Evolutionary conservation across 2,888 invertebrate genomes (phyloP), one percentile per base, ranked within the genome.

Genomic region (Lampropteryx suffumata): DNA sequence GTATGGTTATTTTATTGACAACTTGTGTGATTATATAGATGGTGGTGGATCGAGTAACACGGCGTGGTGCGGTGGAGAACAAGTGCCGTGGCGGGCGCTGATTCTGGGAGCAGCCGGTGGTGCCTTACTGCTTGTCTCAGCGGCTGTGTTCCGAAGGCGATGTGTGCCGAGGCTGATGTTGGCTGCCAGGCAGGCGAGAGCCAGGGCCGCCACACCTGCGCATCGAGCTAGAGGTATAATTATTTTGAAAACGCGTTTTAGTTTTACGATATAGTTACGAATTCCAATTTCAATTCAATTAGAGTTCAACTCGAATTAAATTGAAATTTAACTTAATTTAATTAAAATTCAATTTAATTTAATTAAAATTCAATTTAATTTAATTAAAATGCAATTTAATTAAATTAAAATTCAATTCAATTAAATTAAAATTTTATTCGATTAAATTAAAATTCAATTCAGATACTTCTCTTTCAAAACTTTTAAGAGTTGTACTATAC

Each of bases 51-150:
- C 53, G 0, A 63, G 53, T 0, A 42, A 36, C 12, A 0, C 48
- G n/a, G 57, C 62, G 34, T 79, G 81, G 76, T 74, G 78, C 57
- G 71, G 74, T 43, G 66, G 69, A 9, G 82, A 84, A 50, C 76
- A 81, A n/a, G 80, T 92, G 14, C 92, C 93, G 34, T 92, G 93
- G 90, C 92, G 92, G 37, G 90, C 91, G 65, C 79, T 93, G 44
- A 73, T 91, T 28, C 74, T 93, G 55, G 80, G 92, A 55, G 84
- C 85, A 28, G 87, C 91, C 7, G 83, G 85, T 35, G 83, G 90
- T 8, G 78, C 90, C 36, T 73, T 92, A 36, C 64, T 92, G 50
- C 74, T 91, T 35, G 62, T 91, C 43, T 89, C 92, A 0, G 76
- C 81, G 8, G 76, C 80, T 0, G 90, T 90, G 36, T 81, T 93